phyloP scores from a whole-genome alignment of 2,797 vertebrate genomes.

The Sebastes steindachneri region DNA sequence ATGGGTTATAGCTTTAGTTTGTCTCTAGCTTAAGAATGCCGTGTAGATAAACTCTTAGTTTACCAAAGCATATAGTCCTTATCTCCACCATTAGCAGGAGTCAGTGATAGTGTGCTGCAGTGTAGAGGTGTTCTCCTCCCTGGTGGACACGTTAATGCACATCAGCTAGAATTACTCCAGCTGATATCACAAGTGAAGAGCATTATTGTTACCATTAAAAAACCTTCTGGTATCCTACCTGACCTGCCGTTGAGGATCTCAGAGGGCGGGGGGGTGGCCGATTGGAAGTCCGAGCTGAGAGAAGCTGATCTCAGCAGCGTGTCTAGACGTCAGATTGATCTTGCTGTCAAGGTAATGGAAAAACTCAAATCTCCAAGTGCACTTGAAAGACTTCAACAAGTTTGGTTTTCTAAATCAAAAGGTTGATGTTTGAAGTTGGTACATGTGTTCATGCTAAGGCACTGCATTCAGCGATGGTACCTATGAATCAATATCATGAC shows the following conservation, averaged over 20 bases:
- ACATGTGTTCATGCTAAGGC: background rate
- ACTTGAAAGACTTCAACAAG: conserved; percentile 5
- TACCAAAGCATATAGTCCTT: conserved; percentile 53
- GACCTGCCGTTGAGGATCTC: conserved; percentile 4
- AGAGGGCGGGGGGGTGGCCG: background rate
- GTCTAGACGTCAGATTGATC: conserved; percentile 58
- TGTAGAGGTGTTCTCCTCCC: background rate
- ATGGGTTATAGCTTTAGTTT: conserved; percentile 59
- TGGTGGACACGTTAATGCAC: conserved; percentile 18
- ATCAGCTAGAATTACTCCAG: conserved; percentile 30
- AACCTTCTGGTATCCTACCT: conserved; percentile 9
- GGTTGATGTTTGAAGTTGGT: conserved; percentile 3
- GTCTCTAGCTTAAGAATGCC: conserved; percentile 75
- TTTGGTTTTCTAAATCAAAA: background rate
- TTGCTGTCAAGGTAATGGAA: conserved; percentile 22
- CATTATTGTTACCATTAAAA: conserved; percentile 18
- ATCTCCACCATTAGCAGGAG: conserved; percentile 64
- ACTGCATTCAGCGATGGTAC: background rate
- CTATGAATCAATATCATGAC: conserved; percentile 11
- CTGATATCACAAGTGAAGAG: conserved; percentile 16
- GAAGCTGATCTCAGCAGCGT: background rate
- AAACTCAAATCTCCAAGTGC: conserved; percentile 19
- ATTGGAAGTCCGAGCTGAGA: background rate
- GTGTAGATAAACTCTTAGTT: conserved; percentile 77
- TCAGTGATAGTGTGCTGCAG: conserved; percentile 36